phyloP scores from a whole-genome alignment of 1,140 invertebrate species.

The Charaxes varanes region DNA sequence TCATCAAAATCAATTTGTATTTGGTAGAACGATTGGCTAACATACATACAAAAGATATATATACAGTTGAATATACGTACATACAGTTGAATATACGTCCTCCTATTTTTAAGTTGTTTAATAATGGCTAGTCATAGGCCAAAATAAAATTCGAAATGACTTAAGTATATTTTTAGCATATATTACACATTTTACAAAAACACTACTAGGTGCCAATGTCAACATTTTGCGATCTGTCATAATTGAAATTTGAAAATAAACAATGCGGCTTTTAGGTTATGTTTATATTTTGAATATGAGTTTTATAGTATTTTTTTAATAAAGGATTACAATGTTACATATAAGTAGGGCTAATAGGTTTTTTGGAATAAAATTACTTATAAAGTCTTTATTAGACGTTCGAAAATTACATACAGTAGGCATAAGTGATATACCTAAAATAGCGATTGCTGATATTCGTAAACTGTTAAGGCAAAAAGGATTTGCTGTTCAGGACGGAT shows the following conservation, averaged over 20 bases:
- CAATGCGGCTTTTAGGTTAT: slow-evolving; percentile 32
- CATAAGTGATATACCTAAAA: slow-evolving; percentile 53
- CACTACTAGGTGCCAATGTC: too few relatives aligned
- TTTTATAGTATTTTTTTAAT: slow-evolving; percentile 15
- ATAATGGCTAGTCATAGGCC: too few relatives aligned
- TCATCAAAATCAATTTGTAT: too few relatives aligned
- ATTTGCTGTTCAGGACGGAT: slow-evolving; percentile 57
- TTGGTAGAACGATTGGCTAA: too few relatives aligned
- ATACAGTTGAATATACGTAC: too few relatives aligned
- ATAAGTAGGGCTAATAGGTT: slow-evolving; percentile 19
- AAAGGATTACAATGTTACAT: slow-evolving; percentile 21
- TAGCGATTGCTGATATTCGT: slow-evolving; percentile 46
- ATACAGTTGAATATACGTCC: too few relatives aligned
- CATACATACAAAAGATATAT: too few relatives aligned
- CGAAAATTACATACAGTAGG: slow-evolving; percentile 50
- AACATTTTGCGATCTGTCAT: too few relatives aligned
- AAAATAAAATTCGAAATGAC: too few relatives aligned
- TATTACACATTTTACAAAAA: too few relatives aligned
- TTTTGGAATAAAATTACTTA: slow-evolving; percentile 9
- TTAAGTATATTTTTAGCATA: too few relatives aligned
- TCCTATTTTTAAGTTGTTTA: too few relatives aligned
- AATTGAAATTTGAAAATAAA: slow-evolving; percentile 11
- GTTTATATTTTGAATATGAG: slow-evolving; percentile 19
- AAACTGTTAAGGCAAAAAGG: slow-evolving; percentile 60
- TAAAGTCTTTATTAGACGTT: slow-evolving; percentile 9